Evolutionary conservation across 2,888 invertebrate species (phyloP).

Genomic region (Drosophila anceps): DNA sequence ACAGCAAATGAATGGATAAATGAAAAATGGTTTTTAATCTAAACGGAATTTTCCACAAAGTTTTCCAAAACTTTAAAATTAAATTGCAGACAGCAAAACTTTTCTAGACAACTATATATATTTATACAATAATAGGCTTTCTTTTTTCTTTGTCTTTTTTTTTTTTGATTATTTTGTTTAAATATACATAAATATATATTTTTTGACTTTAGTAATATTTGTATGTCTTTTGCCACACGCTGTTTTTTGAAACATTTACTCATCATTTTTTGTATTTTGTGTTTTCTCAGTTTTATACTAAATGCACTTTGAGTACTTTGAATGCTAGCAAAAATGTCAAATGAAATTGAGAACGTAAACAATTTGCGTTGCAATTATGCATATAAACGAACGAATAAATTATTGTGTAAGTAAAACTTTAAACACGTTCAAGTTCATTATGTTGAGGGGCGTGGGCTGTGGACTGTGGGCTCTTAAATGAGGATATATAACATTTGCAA

Average conservation of each 20-base stretch:
- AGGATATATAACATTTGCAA: background rate
- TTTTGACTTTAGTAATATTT: conserved; percentile 13
- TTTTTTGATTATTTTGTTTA: conserved; percentile 20
- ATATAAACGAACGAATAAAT: conserved; percentile 69
- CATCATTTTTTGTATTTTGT: conserved; percentile 12
- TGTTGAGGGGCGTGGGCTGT: background rate
- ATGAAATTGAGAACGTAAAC: conserved; percentile 69
- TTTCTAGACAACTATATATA: conserved; percentile 39
- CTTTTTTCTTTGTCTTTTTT: conserved; percentile 8
- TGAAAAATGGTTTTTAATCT: conserved; percentile 7
- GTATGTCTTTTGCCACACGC: conserved; percentile 27
- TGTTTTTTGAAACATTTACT: conserved; percentile 38
- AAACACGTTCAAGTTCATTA: conserved; percentile 9
- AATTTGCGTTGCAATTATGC: conserved; percentile 72
- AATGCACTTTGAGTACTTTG: conserved; percentile 58
- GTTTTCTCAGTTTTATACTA: conserved; percentile 25
- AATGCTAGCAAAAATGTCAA: conserved; percentile 77
- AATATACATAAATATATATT: conserved; percentile 29
- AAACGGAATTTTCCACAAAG: conserved; percentile 19
- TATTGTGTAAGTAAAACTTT: conserved; percentile 60
- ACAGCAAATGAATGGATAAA: conserved; percentile 25
- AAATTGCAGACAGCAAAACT: conserved; percentile 31
- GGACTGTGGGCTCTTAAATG: background rate
- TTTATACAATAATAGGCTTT: conserved; percentile 21
- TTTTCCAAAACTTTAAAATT: conserved; percentile 27